Percentiles rank a stretch among this genome's conserved stretches.
These are phyloP conservation scores for Haliaeetus leucogaster DNA, from an alignment of 2,113 vertebrate genomes.

Conservation along the genomic window DNA sequence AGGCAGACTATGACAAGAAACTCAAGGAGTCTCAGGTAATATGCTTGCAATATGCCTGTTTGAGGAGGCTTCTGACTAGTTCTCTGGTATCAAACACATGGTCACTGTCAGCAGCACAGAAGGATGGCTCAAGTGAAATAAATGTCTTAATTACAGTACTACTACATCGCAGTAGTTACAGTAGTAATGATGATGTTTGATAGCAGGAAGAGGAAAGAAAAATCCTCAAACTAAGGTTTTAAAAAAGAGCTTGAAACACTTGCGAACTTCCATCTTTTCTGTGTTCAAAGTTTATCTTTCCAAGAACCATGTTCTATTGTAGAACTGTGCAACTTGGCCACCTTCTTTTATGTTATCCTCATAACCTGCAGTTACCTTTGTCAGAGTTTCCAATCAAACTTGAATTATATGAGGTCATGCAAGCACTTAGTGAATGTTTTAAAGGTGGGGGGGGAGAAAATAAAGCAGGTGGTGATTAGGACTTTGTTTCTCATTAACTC, in stretches of 20 bases:
- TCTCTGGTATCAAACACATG: background rate
- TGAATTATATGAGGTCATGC: background rate
- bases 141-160: background rate
- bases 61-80: background rate
- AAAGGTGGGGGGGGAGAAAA: background rate
- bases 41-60: background rate
- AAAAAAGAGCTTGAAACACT: background rate
- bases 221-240: background rate
- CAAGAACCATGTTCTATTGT: rapidly evolving
- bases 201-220: background rate
- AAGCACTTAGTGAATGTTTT: background rate
- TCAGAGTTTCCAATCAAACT: background rate
- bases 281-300: background rate
- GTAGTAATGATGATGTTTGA: background rate
- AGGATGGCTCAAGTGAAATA: background rate
- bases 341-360: background rate
- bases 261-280: background rate
- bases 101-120: background rate
- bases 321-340: background rate
- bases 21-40: slow-evolving; percentile 98
- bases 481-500: background rate
- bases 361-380: background rate
- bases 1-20: slow-evolving; percentile 98
- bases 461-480: background rate
- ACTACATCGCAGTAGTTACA: background rate